Base-by-base conservation (phyloP, 1,140 invertebrate genomes). In the Polypedilum vanderplanki region DNA sequence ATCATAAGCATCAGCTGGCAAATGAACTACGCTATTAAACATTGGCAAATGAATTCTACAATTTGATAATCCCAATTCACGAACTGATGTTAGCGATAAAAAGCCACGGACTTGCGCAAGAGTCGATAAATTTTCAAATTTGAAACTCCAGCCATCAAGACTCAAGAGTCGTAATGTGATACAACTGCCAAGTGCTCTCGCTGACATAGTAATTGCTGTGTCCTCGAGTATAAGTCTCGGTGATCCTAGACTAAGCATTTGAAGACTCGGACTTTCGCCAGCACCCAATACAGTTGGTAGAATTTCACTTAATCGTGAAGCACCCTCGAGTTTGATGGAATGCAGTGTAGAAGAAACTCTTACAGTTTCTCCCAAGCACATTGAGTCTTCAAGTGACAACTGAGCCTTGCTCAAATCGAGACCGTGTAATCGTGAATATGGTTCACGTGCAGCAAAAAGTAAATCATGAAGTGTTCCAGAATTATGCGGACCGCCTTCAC, bases 101-200 rank as follows among this genome's bases (percentile, higher is more conserved):
- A 85, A 79, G 46, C 83, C 80, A 3, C 84, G 79, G 75, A 85
- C 83, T 15, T 83, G 82, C 0, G 81, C 77, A n/a, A 85, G 75
- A 20, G 82, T 84, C 22, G 82, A 83, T 73, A 81, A 82, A 76
- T 85, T 83, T 83, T 87, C 86, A 76, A 87, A 83, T 75, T 85
- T 81, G 74, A 87, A 85, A 18, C 84, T 87, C 86, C 87, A 87
- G 46, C 86, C 86, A 75, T 87, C 86, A 40, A 87, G 78, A 75
- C 84, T 85, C 17, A 87, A 81, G 4, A 87, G 80, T 17, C 85
- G 79, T 0, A 87, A 81, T 7, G 83, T 85, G 1, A 78, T 79
- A 77, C 87, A 87, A 74, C 85, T 84, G 7, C 83, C 82, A 5
- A 88, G 79, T 15, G 85, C 83, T 76, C 85, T 83, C 67, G 85